These are phyloP conservation scores for Odontomachus brunneus DNA, from an alignment of 1,140 invertebrate species.

Conservation along the genomic window DNA sequence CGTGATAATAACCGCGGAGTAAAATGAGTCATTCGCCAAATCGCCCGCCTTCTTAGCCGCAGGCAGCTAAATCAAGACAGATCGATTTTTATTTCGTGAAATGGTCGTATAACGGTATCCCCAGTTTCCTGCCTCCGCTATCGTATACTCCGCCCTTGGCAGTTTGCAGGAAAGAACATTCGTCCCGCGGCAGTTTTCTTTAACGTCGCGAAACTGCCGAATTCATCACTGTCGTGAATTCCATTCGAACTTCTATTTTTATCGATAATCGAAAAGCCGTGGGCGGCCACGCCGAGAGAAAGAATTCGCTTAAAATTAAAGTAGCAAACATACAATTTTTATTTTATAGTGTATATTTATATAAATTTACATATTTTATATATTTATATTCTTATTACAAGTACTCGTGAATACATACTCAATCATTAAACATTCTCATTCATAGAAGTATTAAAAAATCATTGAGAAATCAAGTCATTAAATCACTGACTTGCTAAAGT, in stretches of 20 bases:
- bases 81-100: conserved; percentile 60
- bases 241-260: background rate
- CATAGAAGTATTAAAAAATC: too few species aligned
- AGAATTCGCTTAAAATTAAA: background rate
- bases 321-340: background rate
- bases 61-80: conserved; percentile 21
- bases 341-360: too few species aligned
- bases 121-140: conserved; percentile 29
- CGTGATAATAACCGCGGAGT: conserved; percentile 37
- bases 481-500: too few species aligned
- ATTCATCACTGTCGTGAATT: background rate
- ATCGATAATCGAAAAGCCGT: too few species aligned
- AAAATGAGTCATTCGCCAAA: conserved; percentile 44
- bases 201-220: conserved; percentile 1
- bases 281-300: background rate
- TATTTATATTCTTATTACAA: background rate
- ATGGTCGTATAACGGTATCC: conserved; percentile 52
- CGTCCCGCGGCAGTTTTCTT: background rate
- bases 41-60: background rate
- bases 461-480: too few species aligned
- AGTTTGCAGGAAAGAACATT: conserved; percentile 4
- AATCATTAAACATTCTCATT: background rate
- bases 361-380: too few species aligned
- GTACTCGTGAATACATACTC: background rate
- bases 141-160: conserved; percentile 23